Evolutionary conservation across 2,888 invertebrate species (phyloP).

Genomic region (Selenia dentaria): DNA sequence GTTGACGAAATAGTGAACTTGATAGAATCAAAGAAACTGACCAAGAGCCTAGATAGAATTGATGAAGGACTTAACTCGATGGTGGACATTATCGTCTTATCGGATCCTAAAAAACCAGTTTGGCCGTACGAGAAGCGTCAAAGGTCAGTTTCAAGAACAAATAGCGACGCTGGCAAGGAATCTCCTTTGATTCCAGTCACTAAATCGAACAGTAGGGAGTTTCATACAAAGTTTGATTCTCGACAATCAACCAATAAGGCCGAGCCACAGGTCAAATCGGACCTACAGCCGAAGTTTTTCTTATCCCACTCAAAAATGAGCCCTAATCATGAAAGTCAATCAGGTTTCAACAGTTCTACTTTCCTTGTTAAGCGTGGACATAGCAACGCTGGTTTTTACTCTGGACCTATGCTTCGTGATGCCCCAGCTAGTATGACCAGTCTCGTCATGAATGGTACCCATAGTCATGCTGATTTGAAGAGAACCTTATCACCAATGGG

Average conservation of each 20-base stretch:
- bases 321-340: constrained; percentile 60
- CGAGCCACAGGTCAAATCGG: constrained; percentile 54
- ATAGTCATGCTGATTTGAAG: constrained; percentile 74
- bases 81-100: constrained; percentile 88
- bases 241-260: constrained; percentile 50
- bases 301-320: constrained; percentile 63
- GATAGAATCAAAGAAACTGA: constrained; percentile 85
- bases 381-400: constrained; percentile 87
- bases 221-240: constrained; percentile 50
- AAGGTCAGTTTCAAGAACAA: constrained; percentile 68
- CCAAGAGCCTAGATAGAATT: constrained; percentile 92
- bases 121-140: constrained; percentile 75
- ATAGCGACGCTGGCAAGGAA: constrained; percentile 68
- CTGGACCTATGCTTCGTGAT: constrained; percentile 80
- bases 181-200: constrained; percentile 66
- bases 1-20: constrained; percentile 81
- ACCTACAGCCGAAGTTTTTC: constrained; percentile 68
- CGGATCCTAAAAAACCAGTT: constrained; percentile 73
- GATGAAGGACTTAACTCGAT: constrained; percentile 89
- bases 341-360: constrained; percentile 73
- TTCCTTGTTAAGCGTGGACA: constrained; percentile 87
- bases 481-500: constrained; percentile 71
- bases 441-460: constrained; percentile 70
- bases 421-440: constrained; percentile 79
- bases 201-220: constrained; percentile 56